Base-by-base conservation (phyloP, 1,140 invertebrate species). In the Euura lappo region DNA sequence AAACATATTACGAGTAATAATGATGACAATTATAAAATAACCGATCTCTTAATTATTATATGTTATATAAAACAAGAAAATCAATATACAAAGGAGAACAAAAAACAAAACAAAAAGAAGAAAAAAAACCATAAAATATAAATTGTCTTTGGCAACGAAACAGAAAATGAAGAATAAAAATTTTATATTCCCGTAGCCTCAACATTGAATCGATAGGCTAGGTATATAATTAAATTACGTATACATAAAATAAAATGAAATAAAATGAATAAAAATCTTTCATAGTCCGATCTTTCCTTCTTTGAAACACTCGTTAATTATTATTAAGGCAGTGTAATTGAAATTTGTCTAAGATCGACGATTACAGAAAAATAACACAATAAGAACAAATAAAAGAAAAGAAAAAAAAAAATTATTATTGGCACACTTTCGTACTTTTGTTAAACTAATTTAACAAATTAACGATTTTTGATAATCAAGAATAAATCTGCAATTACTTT, bases 371-470 rank as follows among this genome's bases (percentile, higher is more conserved):
- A 75, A 76, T 72, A 44, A 28, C 1, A 28, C 28, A 28, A 28
- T 28, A 28, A 28, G 28, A 1, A 28, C 28, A 28, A 65, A 76
- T 72, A 74, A 68, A 73, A 72, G 69, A 47, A 70, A 71, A 60
- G 69, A 69, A 66, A 70, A 64, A 66, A 67, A 72, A 76, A 71
- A 75, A 78, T 85, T 1, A 28, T 28, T 80, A 80, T 87, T 87
- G 86, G 85, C 86, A 87, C 86, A 85, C 84, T 85, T 82, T 86
- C 80, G 82, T 80, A 81, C 51, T 60, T 60, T 28, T 28, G 28
- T 28, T 28, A 28, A 28, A 28, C 28, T 28, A 28, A 28, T 28
- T 28, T 28, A 28, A 28, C 28, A 28, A 28, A 28, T 28, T 28
- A 28, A 28, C 28, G 28, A 28, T 28, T 28, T 28, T 28, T 28